Percentiles rank a stretch among this genome's conserved stretches.
phyloP scores from a whole-genome alignment of 2,888 invertebrate species.

The Miltochrista miniata region DNA sequence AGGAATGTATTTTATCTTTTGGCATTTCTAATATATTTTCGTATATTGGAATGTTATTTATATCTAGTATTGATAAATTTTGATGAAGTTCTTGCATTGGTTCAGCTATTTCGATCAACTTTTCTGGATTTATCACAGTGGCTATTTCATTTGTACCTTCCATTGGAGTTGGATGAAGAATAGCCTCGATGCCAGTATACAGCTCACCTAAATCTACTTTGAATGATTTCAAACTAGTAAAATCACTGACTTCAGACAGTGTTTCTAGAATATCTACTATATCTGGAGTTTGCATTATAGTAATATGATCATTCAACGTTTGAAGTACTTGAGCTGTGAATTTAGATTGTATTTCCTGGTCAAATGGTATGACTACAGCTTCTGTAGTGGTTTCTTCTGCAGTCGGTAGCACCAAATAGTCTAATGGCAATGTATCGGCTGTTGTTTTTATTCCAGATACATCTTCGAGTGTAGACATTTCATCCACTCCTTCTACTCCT shows the following conservation, averaged over 20 bases:
- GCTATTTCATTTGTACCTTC: slow-evolving; percentile 57
- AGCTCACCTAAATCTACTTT: slow-evolving; percentile 56
- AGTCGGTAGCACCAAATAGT: slow-evolving; percentile 57
- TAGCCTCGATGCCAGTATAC: slow-evolving; percentile 59
- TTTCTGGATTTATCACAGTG: slow-evolving; percentile 46
- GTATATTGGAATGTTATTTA: slow-evolving; percentile 67
- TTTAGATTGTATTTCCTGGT: slow-evolving; percentile 39
- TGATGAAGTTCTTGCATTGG: slow-evolving; percentile 68
- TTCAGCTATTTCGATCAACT: slow-evolving; percentile 61
- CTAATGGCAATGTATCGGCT: slow-evolving; percentile 72
- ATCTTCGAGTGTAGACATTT: slow-evolving; percentile 83
- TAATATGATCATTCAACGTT: slow-evolving; percentile 62
- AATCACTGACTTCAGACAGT: slow-evolving; percentile 64
- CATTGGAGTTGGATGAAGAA: slow-evolving; percentile 63
- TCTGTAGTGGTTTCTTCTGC: slow-evolving; percentile 52
- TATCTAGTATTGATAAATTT: slow-evolving; percentile 63
- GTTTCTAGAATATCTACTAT: slow-evolving; percentile 63
- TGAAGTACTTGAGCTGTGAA: slow-evolving; percentile 65
- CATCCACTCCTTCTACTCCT: slow-evolving; percentile 74
- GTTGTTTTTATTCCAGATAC: slow-evolving; percentile 83
- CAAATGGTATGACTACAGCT: slow-evolving; percentile 38
- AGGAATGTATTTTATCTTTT: slow-evolving; percentile 59
- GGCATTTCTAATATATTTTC: slow-evolving; percentile 67
- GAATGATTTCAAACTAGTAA: slow-evolving; percentile 63
- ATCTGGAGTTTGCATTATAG: slow-evolving; percentile 60